These are phyloP conservation scores for Perdix hodgsoniae DNA, from an alignment of 2,797 vertebrate species.

Conservation along the genomic window DNA sequence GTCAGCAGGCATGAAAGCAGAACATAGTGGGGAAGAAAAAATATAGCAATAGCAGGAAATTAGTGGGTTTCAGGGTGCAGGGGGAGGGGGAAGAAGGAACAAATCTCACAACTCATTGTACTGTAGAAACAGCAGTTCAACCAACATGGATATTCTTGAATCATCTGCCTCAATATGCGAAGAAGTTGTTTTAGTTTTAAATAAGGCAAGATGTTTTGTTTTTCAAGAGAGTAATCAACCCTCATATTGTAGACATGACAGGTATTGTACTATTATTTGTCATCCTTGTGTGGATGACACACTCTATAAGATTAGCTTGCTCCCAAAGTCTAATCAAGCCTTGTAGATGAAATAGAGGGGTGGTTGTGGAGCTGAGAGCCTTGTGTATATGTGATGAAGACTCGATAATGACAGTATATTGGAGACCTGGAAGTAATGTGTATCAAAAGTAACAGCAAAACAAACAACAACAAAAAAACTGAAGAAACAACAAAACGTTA, in stretches of 20 bases:
- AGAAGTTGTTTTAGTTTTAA: not conserved
- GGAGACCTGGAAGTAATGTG: not conserved
- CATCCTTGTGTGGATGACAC: not conserved
- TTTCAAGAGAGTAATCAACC: not conserved
- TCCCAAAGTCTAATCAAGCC: not conserved
- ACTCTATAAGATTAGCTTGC: not conserved
- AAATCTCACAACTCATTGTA: not conserved
- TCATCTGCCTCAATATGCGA: accelerated
- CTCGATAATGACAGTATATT: not conserved
- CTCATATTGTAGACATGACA: not conserved
- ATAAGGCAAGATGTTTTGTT: not conserved
- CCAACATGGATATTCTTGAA: not conserved
- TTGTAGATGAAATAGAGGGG: not conserved
- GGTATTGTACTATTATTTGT: not conserved
- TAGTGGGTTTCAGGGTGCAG: not conserved
- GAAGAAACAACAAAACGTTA: not conserved
- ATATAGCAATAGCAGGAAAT: not conserved
- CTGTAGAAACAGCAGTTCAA: not conserved
- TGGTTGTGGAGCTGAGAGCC: not conserved
- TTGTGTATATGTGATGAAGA: not conserved
- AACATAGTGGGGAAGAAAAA: not conserved
- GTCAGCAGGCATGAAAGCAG: not conserved
- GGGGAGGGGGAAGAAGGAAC: not conserved
- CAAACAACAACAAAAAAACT: not conserved
- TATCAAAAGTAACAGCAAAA: not conserved